These are phyloP conservation scores for Macroteleia sp. DNA, from an alignment of 2,888 invertebrate genomes.

Conservation along the genomic window DNA sequence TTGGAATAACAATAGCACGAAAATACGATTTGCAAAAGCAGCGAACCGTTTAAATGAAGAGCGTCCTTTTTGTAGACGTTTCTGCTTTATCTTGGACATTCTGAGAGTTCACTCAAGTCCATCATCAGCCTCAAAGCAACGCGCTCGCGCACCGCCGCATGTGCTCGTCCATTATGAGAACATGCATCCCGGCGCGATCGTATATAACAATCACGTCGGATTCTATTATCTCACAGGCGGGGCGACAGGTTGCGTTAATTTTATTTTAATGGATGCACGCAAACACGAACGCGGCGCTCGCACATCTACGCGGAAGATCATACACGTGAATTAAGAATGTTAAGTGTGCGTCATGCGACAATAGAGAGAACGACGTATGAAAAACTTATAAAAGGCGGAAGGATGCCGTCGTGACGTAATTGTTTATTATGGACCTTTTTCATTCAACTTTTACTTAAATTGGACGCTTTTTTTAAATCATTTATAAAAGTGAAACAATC, in stretches of 20 bases:
- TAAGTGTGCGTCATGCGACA: constrained; percentile 24
- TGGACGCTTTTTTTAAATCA: neutral
- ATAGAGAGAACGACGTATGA: neutral
- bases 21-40: too few species aligned
- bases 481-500: neutral
- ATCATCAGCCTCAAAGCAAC: constrained; percentile 46
- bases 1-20: too few species aligned
- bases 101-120: constrained; percentile 37
- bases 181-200: constrained; percentile 65
- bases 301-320: constrained; percentile 20
- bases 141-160: constrained; percentile 36
- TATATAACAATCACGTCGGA: constrained; percentile 74
- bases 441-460: neutral
- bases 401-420: constrained; percentile 2
- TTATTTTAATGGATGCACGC: constrained; percentile 68
- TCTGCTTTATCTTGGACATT: constrained; percentile 44
- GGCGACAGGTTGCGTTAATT: constrained; percentile 71
- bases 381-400: constrained; percentile 25
- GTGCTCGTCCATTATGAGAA: constrained; percentile 56
- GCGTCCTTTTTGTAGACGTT: constrained; percentile 28
- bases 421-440: constrained; percentile 1
- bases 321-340: constrained; percentile 34
- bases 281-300: constrained; percentile 27
- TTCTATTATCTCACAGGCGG: constrained; percentile 74
- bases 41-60: constrained; percentile 16